Conservation (phyloP, 30 jellyfish, hydroid and myxozoan genomes). For the Turritopsis dohrnii region DNA sequence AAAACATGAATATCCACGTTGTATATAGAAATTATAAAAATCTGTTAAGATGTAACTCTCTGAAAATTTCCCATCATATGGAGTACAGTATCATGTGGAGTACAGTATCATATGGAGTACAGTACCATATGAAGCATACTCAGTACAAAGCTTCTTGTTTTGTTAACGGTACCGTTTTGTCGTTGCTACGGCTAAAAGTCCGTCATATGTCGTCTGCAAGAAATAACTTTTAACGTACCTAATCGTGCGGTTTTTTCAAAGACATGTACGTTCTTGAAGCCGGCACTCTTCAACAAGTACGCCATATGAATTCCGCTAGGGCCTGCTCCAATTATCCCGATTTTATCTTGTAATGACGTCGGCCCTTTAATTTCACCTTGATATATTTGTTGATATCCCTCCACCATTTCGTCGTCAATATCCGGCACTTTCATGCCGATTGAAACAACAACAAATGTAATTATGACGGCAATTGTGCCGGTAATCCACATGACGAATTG, state of each 20-base stretch:
- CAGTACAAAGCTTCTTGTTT: too few species aligned
- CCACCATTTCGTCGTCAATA: not conserved
- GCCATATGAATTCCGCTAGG: constrained; percentile 96
- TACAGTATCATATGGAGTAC: too few species aligned
- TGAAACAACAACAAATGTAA: not conserved
- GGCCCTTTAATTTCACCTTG: constrained; percentile 48
- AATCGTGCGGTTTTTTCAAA: constrained; percentile 45
- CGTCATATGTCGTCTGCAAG: too few species aligned
- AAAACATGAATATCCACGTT: too few species aligned
- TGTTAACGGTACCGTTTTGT: too few species aligned
- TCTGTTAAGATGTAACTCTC: too few species aligned
- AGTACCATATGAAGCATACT: too few species aligned
- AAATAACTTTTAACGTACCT: constrained; percentile 20
- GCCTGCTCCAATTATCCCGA: constrained; percentile 92
- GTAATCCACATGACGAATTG: not conserved
- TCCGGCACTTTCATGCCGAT: not conserved
- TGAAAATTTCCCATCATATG: too few species aligned
- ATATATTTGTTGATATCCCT: not conserved
- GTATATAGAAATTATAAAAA: too few species aligned
- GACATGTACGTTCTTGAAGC: constrained; percentile 47
- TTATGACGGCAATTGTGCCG: not conserved
- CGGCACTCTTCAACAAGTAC: constrained; percentile 56
- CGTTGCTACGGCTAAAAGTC: too few species aligned
- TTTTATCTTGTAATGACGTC: constrained; percentile 41
- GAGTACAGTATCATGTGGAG: too few species aligned